These are phyloP conservation scores for Pararge aegeria DNA, from an alignment of 1,140 invertebrate species.

Conservation along the genomic window DNA sequence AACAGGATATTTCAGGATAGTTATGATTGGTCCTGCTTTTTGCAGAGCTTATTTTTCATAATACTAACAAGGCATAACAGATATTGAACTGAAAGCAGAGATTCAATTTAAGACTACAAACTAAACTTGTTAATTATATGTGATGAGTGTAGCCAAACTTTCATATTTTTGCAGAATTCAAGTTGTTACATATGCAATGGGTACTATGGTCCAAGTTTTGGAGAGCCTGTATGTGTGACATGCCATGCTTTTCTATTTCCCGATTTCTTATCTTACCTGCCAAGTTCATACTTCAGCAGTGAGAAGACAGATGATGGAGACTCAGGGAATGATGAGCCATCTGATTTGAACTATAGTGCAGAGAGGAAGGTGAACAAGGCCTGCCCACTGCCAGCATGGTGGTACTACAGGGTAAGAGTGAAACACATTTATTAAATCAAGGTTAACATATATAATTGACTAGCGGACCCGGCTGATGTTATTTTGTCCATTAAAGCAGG, in stretches of 20 bases:
- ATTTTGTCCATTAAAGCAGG: too few relatives aligned
- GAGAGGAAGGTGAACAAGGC: constrained; percentile 55
- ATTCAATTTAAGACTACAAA: too few relatives aligned
- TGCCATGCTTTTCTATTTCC: constrained; percentile 96
- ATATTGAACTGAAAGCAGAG: too few relatives aligned
- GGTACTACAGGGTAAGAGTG: constrained; percentile 60
- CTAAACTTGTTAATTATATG: too few relatives aligned
- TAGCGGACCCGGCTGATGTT: too few relatives aligned
- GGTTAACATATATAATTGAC: too few relatives aligned
- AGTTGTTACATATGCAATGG: constrained; percentile 93
- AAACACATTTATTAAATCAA: not conserved
- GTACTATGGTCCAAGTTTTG: constrained; percentile 95
- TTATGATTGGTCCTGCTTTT: too few relatives aligned
- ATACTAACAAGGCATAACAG: too few relatives aligned
- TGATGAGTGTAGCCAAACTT: too few relatives aligned
- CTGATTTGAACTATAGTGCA: constrained; percentile 82
- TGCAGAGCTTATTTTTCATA: too few relatives aligned
- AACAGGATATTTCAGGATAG: too few relatives aligned
- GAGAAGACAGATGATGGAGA: constrained; percentile 95
- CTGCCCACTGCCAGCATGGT: constrained; percentile 58
- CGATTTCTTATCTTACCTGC: constrained; percentile 84
- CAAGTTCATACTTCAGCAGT: constrained; percentile 80
- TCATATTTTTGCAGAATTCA: constrained; percentile 77
- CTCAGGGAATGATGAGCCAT: constrained; percentile 96
- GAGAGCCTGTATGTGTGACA: constrained; percentile 94